These are phyloP conservation scores for Acanthosepion esculentum DNA, from an alignment of 2,888 invertebrate species.

Conservation along the genomic window DNA sequence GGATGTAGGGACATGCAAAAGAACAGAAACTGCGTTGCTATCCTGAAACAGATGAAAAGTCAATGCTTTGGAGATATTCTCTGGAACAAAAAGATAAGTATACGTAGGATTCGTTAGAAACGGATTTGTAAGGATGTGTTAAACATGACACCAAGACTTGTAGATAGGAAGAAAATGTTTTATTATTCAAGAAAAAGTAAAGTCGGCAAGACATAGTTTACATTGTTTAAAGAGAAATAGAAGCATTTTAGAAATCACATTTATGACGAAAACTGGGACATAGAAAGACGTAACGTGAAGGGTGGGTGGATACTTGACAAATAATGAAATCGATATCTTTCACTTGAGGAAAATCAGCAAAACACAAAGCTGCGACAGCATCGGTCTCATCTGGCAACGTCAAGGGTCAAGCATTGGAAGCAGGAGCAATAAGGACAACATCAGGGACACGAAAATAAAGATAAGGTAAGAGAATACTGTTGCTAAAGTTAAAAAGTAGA, in stretches of 20 bases:
- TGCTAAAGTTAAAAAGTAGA: neutral
- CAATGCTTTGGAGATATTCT: neutral
- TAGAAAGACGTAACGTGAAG: neutral
- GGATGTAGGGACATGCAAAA: neutral
- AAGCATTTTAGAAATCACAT: neutral
- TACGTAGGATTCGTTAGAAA: too few species aligned
- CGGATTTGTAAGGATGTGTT: too few species aligned
- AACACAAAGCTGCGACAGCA: neutral
- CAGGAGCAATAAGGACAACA: neutral
- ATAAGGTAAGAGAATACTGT: neutral
- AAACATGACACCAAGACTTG: neutral
- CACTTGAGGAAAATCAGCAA: neutral
- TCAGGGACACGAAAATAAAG: neutral
- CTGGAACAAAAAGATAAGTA: too few species aligned
- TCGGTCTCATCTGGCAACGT: neutral
- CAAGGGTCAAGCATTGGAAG: neutral
- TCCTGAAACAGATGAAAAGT: neutral
- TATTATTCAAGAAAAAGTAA: too few species aligned
- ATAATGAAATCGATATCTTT: neutral
- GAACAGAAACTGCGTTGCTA: neutral
- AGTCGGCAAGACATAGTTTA: too few species aligned
- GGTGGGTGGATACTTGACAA: neutral
- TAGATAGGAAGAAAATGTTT: neutral
- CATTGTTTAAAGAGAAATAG: neutral
- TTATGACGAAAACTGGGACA: neutral